phyloP scores from a whole-genome alignment of 2,888 invertebrate genomes.

The Diarsia dahlii region DNA sequence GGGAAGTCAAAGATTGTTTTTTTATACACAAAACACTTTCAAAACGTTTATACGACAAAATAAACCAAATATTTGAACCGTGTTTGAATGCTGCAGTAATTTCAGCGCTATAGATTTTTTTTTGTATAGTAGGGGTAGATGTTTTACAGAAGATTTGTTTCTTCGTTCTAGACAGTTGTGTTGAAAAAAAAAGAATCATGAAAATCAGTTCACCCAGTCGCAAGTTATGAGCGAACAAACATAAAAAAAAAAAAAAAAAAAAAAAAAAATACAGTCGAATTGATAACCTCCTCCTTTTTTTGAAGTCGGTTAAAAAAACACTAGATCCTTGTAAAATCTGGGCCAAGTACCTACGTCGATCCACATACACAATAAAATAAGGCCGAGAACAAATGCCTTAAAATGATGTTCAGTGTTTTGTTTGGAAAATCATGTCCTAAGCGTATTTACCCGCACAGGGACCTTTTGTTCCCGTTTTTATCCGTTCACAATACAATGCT shows the following conservation, averaged over 20 bases:
- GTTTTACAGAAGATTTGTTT: not conserved
- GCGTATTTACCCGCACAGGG: not conserved
- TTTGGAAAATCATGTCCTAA: constrained; percentile 10
- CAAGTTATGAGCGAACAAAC: too few species aligned
- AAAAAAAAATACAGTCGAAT: too few species aligned
- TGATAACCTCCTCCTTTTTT: too few species aligned
- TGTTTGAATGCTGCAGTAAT: not conserved
- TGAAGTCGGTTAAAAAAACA: too few species aligned
- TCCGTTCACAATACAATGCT: constrained; percentile 23
- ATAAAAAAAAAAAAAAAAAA: too few species aligned
- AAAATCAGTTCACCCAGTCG: too few species aligned
- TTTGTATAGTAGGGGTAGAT: not conserved
- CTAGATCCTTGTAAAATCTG: not conserved
- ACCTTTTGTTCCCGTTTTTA: constrained; percentile 25
- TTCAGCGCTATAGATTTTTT: too few species aligned
- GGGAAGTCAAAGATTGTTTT: not conserved
- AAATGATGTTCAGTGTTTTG: not conserved
- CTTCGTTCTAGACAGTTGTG: not conserved
- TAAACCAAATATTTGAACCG: not conserved
- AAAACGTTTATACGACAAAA: too few species aligned
- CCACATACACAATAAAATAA: not conserved
- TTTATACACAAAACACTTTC: too few species aligned
- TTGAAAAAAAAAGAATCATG: too few species aligned
- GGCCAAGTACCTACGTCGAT: not conserved
- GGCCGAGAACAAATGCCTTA: not conserved